These are phyloP conservation scores for Macrotis lagotis DNA, from an alignment of 2,113 vertebrate species.

Conservation along the genomic window DNA sequence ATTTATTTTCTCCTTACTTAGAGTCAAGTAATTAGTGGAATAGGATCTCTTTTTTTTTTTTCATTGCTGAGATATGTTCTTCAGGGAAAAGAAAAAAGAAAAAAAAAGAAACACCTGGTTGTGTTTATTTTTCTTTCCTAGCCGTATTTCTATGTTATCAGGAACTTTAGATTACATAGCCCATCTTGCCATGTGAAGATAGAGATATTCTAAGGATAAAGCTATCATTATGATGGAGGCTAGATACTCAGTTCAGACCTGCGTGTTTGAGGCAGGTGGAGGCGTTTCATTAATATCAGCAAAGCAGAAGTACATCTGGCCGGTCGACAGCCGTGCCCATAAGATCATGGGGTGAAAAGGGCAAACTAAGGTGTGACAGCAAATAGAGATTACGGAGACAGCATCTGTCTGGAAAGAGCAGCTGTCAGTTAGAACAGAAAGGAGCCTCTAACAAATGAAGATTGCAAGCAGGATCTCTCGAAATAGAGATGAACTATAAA, in stretches of 20 bases:
- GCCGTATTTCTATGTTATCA: slow-evolving; percentile 62
- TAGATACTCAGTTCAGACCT: slow-evolving; percentile 49
- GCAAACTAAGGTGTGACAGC: slow-evolving; percentile 67
- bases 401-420: slow-evolving; percentile 69
- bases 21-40: slow-evolving; percentile 45
- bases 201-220: slow-evolving; percentile 57
- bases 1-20: slow-evolving; percentile 10
- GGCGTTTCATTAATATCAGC: slow-evolving; percentile 60
- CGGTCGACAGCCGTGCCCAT: slow-evolving; percentile 48
- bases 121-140: slow-evolving; percentile 56
- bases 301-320: slow-evolving; percentile 60
- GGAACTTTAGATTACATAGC: slow-evolving; percentile 47
- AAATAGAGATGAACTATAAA: slow-evolving; percentile 51
- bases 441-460: slow-evolving; percentile 51
- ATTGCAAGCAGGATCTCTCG: slow-evolving; percentile 42
- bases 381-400: slow-evolving; percentile 72
- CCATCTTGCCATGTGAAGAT: slow-evolving; percentile 46
- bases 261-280: slow-evolving; percentile 58
- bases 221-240: slow-evolving; percentile 62
- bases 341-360: slow-evolving; percentile 68
- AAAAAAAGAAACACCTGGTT: slow-evolving; percentile 8
- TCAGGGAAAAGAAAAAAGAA: not conserved
- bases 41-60: slow-evolving; percentile 52
- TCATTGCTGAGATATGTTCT: not conserved
- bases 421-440: slow-evolving; percentile 63